A percentile compares a stretch with the other conserved stretches of the same genome.
Evolutionary conservation across 2,113 vertebrate species (phyloP).

Genomic region (Myrmophylax atrothorax): DNA sequence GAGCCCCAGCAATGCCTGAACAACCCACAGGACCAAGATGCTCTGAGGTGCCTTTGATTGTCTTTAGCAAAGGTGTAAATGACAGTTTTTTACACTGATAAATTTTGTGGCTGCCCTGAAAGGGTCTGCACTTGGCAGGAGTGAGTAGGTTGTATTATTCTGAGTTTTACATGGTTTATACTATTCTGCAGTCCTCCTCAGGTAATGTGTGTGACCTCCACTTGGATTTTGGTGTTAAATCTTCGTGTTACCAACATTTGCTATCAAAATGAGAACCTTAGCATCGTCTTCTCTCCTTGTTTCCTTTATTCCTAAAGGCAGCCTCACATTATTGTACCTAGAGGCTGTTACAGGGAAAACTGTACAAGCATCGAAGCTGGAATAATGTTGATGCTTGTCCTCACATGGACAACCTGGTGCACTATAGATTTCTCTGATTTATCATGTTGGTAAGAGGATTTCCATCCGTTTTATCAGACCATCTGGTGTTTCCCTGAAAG

Average conservation of each 20-base stretch:
- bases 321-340: not conserved
- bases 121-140: not conserved
- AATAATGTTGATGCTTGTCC: rapidly evolving
- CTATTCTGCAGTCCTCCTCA: not conserved
- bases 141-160: not conserved
- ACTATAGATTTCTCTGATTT: not conserved
- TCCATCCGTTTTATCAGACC: not conserved
- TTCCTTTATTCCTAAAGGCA: not conserved
- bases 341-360: not conserved
- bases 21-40: not conserved
- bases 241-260: not conserved
- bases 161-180: not conserved
- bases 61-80: not conserved
- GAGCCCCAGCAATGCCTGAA: not conserved
- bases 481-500: not conserved
- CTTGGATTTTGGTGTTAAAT: not conserved
- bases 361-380: not conserved
- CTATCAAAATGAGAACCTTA: not conserved
- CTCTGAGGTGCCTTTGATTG: not conserved
- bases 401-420: not conserved
- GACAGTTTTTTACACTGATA: not conserved
- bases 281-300: not conserved
- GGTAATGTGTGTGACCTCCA: not conserved
- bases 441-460: not conserved
- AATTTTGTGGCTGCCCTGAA: not conserved